Base-by-base conservation (phyloP, 2,797 vertebrate species). In the Urosaurus nigricauda region DNA sequence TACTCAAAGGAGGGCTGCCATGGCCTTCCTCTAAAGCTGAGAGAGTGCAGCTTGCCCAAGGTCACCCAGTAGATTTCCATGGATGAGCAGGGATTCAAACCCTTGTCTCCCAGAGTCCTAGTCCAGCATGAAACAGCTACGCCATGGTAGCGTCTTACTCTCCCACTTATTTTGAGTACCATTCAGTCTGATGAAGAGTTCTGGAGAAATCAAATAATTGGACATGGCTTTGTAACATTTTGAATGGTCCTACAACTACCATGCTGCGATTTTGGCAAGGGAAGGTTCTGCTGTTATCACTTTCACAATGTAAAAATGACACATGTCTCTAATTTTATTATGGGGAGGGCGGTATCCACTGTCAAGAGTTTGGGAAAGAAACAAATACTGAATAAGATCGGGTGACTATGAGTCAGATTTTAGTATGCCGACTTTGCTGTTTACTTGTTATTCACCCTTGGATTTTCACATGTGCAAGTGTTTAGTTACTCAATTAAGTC, bases 331-430 rank as follows among this genome's bases (percentile, higher is more conserved):
- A 71, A 19, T 84, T 88, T 88, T 68, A 75, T 75, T 43, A 14
- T 7, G n/a, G n/a, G n/a, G 71, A 35, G 47, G 29, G 60, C 12
- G 29, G 13, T n/a, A 16, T 58, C 63, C 43, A 26, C 47, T 84
- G 65, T n/a, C 35, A 58, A 19, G 71, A 32, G 26, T 78, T 84
- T 77, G 35, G n/a, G 29, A 68, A 88, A 79, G 51, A 79, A 53
- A 74, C 80, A 47, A 47, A 51, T 68, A 88, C 5, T 88, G 87
- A 89, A 88, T 87, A 79, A 90, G 47, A 88, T 86, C 84, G 92
- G 90, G 65, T 21, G 70, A 63, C 35, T 81, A 14, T 56, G 84
- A 86, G 70, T 89, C 68, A 3, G 87, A 71, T 87, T 79, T 60
- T 71, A 32, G 7, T 0, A n/a, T 84, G 77, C 24, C 32, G 35